phyloP scores from a whole-genome alignment of 2,888 invertebrate species.

The Harpalus rubripes region DNA sequence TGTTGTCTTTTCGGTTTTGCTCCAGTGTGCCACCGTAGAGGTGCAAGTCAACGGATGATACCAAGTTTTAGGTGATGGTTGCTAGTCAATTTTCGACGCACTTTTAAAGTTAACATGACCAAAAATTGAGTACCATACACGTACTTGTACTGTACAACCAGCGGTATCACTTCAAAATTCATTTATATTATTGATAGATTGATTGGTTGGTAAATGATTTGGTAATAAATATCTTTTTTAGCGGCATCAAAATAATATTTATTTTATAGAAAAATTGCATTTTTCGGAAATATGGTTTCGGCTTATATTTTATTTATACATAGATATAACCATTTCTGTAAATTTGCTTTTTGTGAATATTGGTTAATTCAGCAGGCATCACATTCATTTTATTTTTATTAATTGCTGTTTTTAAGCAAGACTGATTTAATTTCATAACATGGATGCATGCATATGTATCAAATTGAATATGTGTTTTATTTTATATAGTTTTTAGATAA shows the following conservation, averaged over 20 bases:
- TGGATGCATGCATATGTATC: conserved; percentile 59
- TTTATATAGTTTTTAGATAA: conserved; percentile 56
- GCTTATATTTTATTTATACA: conserved; percentile 18
- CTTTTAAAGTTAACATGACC: conserved; percentile 61
- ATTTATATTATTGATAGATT: not conserved
- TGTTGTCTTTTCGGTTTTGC: conserved; percentile 60
- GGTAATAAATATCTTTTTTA: conserved; percentile 25
- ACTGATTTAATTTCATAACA: conserved; percentile 63
- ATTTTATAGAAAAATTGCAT: conserved; percentile 38
- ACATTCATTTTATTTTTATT: conserved; percentile 57
- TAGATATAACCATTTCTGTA: conserved; percentile 28
- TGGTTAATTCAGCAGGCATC: conserved; percentile 59
- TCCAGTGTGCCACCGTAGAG: conserved; percentile 19
- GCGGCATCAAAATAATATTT: conserved; percentile 15
- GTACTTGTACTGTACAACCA: conserved; percentile 47
- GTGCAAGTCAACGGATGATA: conserved; percentile 54
- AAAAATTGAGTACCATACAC: conserved; percentile 54
- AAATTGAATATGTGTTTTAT: conserved; percentile 51
- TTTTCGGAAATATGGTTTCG: conserved; percentile 40
- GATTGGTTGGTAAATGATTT: conserved; percentile 25
- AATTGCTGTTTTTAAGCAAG: conserved; percentile 62
- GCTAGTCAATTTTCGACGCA: conserved; percentile 75
- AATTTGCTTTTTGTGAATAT: conserved; percentile 38
- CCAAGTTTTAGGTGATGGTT: conserved; percentile 72
- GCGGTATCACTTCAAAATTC: conserved; percentile 29